phyloP scores from a whole-genome alignment of 2,797 vertebrate genomes.

The Acropternis orthonyx region DNA sequence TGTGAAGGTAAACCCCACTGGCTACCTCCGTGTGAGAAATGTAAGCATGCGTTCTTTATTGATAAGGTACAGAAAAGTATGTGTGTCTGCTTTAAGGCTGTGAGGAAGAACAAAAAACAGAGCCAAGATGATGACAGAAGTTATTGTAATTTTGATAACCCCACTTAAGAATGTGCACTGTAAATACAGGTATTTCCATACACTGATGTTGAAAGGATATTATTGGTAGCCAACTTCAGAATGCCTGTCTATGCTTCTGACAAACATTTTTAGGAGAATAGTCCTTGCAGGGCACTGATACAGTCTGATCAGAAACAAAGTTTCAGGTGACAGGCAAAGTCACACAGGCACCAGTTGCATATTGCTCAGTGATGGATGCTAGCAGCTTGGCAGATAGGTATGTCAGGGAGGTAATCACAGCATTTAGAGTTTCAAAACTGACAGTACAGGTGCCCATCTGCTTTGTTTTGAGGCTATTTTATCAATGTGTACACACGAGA shows the following conservation, averaged over 20 bases:
- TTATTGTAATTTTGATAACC: slow-evolving; percentile 41
- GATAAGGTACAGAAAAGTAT: neutral
- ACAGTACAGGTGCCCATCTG: neutral
- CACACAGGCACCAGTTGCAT: neutral
- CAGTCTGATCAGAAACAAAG: neutral
- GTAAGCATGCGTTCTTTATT: neutral
- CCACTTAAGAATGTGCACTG: slow-evolving; percentile 26
- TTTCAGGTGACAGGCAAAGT: neutral
- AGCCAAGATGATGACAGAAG: slow-evolving; percentile 61
- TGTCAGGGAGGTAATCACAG: neutral
- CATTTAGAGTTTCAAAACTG: neutral
- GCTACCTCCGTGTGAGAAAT: neutral
- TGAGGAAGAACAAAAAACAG: slow-evolving; percentile 39
- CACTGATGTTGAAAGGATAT: neutral
- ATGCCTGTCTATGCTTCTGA: neutral
- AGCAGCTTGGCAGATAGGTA: neutral
- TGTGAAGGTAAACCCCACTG: neutral
- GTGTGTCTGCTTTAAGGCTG: neutral
- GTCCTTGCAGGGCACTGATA: neutral
- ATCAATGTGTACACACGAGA: neutral
- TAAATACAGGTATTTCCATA: neutral
- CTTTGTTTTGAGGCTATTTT: slow-evolving; percentile 20
- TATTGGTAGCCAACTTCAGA: neutral
- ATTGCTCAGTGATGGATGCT: neutral
- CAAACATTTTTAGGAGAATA: neutral